A percentile compares a stretch with the other conserved stretches of the same genome.
Evolutionary conservation across 1,140 invertebrate genomes (phyloP).

Genomic region (Ips nitidus): DNA sequence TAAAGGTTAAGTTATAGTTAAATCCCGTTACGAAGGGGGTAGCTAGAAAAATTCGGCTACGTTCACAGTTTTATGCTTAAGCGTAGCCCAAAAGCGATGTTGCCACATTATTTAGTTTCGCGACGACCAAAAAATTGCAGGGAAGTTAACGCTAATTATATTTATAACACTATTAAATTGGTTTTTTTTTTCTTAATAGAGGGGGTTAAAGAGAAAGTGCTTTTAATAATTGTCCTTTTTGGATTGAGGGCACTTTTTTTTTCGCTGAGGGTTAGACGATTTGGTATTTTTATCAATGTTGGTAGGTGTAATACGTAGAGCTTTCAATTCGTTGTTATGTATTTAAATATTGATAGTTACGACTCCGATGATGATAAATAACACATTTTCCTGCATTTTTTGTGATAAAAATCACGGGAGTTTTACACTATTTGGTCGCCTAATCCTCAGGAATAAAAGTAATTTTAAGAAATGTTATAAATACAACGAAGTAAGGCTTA

Average conservation of each 20-base stretch:
- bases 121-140: slow-evolving; percentile 34
- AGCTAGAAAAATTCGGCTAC: neutral
- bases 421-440: neutral
- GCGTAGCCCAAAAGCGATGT: neutral
- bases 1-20: too few species aligned
- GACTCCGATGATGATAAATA: too few species aligned
- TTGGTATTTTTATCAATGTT: neutral
- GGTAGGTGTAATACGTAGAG: slow-evolving; percentile 1
- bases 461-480: neutral
- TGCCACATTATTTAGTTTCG: slow-evolving; percentile 5
- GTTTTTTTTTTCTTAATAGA: too few species aligned
- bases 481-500: slow-evolving; percentile 5
- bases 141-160: slow-evolving; percentile 26
- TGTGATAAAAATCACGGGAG: neutral
- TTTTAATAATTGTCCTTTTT: too few species aligned
- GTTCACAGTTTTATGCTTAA: neutral
- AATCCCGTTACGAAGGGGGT: too few species aligned
- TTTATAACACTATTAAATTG: neutral
- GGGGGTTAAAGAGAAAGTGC: too few species aligned
- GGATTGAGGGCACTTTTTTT: neutral
- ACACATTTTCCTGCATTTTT: neutral
- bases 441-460: neutral
- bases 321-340: too few species aligned
- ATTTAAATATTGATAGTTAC: too few species aligned
- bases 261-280: neutral